Evolutionary conservation across 2,888 invertebrate genomes (phyloP), one percentile per base, ranked within the genome.

Genomic region (Rhodophaea formosa): DNA sequence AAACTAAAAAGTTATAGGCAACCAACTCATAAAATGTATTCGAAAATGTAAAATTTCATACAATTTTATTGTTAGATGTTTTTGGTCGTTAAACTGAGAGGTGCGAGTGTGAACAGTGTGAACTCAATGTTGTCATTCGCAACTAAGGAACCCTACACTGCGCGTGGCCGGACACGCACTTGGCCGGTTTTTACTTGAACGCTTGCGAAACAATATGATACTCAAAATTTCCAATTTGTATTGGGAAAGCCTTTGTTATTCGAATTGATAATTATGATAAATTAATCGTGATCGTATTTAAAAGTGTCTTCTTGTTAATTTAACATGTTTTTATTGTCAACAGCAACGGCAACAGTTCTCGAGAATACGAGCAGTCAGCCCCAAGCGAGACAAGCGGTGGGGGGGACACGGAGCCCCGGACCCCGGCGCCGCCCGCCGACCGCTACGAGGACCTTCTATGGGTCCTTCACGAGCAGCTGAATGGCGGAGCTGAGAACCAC

Each of bases 361-460:
- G 83, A 7, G 91, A 91, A 66, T 89, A 87, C 72, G 93, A 79
- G 72, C 87, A 76, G 75, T 92, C 86, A 66, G 88, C 75, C 59
- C 92, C 80, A 55, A 83, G 85, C 53, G 91, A 92, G 70, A 82
- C 85, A 39, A 90, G 87, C 59, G 89, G 83, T 8, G 72, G 72
- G 7, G 57, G 66, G 0, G 80, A 82, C 30, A 64, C 73, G 0
- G 81, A 83, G 59, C 84, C 81, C 3, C 80, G 83, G 7, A 84
- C 89, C 0, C 80, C 87, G 0, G 73, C 82, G n/a, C 86, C 90
- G 14, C 91, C 91, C 6, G 88, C 91, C 62, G 95, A 95, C 76
- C 87, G 87, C 59, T 95, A 93, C 75, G 88, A 91, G 60, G 95
- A 95, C 79, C 84, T 95, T 47, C 79, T 92, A 69, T 83, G 90